Percentiles rank a stretch among this genome's conserved stretches.
Conservation (phyloP, 1,140 invertebrate species). For the Conus betulinus region DNA sequence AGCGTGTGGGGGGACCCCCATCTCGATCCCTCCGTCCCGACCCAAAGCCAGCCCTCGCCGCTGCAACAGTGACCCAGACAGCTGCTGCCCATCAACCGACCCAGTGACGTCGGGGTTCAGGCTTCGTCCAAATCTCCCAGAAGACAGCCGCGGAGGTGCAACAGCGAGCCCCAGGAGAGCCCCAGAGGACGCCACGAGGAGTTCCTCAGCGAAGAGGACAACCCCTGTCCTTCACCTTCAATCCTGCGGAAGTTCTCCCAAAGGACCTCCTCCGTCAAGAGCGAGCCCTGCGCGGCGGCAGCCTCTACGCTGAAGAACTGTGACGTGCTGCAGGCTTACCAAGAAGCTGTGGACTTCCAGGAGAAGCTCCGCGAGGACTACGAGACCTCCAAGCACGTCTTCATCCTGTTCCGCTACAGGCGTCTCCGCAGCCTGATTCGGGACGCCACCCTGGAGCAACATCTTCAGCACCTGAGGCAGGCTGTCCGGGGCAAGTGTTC, state of each 20-base stretch:
- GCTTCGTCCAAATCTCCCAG: neutral
- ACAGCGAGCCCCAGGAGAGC: neutral
- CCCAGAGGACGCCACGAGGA: neutral
- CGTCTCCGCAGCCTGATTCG: conserved; percentile 21
- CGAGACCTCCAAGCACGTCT: conserved; percentile 4
- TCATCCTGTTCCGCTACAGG: conserved; percentile 12
- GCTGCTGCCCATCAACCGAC: neutral
- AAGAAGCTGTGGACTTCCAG: neutral
- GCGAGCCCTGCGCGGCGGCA: neutral
- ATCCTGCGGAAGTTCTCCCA: too few relatives aligned
- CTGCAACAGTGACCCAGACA: conserved; percentile 1
- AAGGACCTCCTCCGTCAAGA: neutral
- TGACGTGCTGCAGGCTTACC: neutral
- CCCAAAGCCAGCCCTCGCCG: neutral
- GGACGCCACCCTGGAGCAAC: conserved; percentile 21
- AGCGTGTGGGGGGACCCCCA: neutral
- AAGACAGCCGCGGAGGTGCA: neutral
- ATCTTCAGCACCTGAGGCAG: neutral
- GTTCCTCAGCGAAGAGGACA: neutral
- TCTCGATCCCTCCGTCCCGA: neutral
- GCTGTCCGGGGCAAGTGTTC: neutral
- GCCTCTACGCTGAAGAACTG: neutral
- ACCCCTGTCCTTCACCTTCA: neutral
- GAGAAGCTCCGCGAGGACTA: neutral
- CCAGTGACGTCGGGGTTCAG: neutral